Conservation (phyloP, 2,888 invertebrate genomes). For the Tetanocera ferruginea region DNA sequence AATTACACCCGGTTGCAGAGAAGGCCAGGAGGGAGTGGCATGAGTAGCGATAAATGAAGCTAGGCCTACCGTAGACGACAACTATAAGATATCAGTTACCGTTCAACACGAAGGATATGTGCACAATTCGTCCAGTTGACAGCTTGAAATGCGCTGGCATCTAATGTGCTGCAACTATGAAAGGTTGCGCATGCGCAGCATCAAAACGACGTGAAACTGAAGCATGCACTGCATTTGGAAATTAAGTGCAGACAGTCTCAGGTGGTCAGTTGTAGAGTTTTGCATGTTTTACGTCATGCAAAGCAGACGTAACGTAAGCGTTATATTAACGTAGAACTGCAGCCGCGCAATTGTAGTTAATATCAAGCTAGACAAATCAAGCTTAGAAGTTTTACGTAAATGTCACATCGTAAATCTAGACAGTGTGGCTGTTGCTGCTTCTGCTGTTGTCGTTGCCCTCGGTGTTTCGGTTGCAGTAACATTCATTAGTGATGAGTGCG, state of each 20-base stretch:
- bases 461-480: slow-evolving; percentile 39
- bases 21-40: slow-evolving; percentile 3
- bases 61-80: not conserved
- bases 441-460: slow-evolving; percentile 17
- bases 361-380: not conserved
- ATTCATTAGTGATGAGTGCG: slow-evolving; percentile 50
- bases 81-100: slow-evolving; percentile 17
- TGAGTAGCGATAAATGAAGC: not conserved
- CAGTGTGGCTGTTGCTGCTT: slow-evolving; percentile 37
- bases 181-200: slow-evolving; percentile 2
- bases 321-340: not conserved
- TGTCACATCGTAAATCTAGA: slow-evolving; percentile 2
- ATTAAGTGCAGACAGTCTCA: too few relatives aligned
- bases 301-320: not conserved
- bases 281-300: slow-evolving; percentile 25
- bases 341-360: not conserved
- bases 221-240: too few relatives aligned
- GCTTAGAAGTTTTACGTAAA: not conserved
- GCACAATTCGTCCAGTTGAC: slow-evolving; percentile 26
- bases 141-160: slow-evolving; percentile 11
- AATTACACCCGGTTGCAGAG: slow-evolving; percentile 1
- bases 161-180: not conserved
- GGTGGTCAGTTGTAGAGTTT: slow-evolving; percentile 4
- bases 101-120: slow-evolving; percentile 20
- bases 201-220: too few relatives aligned